These are phyloP conservation scores for Gnathonemus echidnorhynchus DNA, from an alignment of 2,113 vertebrate genomes.

Conservation along the genomic window DNA sequence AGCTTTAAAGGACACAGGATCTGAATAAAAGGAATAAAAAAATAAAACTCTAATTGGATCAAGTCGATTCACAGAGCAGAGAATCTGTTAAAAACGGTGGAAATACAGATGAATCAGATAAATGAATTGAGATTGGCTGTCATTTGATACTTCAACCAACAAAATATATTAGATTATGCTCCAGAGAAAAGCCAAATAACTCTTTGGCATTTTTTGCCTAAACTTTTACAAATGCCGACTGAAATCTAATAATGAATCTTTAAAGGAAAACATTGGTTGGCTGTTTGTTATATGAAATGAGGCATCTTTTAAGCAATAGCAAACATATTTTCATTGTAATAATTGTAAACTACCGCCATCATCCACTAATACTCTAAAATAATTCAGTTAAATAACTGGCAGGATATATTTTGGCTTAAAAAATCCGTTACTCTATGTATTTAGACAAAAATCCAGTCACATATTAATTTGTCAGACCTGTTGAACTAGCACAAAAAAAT, in stretches of 20 bases:
- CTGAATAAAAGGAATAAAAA: neutral
- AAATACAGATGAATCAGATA: constrained; percentile 47
- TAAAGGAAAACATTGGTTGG: neutral
- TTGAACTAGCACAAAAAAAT: neutral
- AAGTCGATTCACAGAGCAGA: neutral
- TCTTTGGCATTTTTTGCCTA: neutral
- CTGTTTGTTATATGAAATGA: neutral
- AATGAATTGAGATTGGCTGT: constrained; percentile 41
- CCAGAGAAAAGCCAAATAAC: neutral
- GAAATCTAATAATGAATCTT: neutral
- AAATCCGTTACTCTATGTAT: neutral
- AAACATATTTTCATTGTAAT: neutral
- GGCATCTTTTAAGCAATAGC: neutral
- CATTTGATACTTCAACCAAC: neutral
- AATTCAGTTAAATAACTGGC: neutral
- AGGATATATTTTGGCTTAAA: neutral
- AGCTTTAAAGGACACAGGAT: neutral
- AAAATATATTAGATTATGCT: neutral
- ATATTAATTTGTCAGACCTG: neutral
- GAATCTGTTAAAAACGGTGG: neutral
- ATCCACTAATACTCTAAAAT: neutral
- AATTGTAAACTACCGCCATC: neutral
- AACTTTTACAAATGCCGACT: neutral
- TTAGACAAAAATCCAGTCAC: neutral
- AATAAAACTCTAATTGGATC: neutral